Conservation (phyloP, 2,797 vertebrate genomes). For the Sebastiscus tertius region DNA sequence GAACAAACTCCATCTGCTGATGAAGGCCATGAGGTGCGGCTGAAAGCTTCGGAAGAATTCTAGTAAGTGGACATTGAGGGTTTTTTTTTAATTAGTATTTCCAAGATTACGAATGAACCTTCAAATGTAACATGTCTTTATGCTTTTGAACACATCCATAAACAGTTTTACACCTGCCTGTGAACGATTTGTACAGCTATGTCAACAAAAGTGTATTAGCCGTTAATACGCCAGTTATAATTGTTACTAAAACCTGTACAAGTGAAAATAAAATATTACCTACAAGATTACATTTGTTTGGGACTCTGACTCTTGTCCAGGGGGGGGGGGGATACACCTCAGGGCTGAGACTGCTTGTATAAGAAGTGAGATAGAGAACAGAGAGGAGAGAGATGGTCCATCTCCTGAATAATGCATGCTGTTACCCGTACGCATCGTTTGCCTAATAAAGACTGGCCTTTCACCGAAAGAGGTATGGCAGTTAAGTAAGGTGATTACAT, state of each 20-base stretch:
- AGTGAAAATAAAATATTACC: not conserved
- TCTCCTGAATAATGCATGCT: constrained; percentile 65
- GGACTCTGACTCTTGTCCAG: not conserved
- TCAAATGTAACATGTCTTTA: not conserved
- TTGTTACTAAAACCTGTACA: not conserved
- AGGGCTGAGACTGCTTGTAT: constrained; percentile 1
- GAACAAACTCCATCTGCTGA: too few relatives aligned
- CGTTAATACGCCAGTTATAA: not conserved
- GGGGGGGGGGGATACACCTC: not conserved
- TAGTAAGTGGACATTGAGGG: too few relatives aligned
- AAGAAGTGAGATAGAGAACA: constrained; percentile 3
- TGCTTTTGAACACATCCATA: not conserved
- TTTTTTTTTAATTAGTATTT: not conserved
- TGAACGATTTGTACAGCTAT: not conserved
- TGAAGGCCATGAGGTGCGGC: not conserved
- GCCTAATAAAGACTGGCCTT: constrained; percentile 54
- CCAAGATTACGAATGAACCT: not conserved
- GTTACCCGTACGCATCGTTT: constrained; percentile 35
- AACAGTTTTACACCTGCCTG: not conserved
- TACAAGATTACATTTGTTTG: not conserved
- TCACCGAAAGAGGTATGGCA: constrained; percentile 53
- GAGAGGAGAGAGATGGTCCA: not conserved
- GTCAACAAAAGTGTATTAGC: not conserved
- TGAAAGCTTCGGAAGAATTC: not conserved
- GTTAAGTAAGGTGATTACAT: constrained; percentile 44